phyloP scores from a whole-genome alignment of 2,888 invertebrate genomes.

The Hyposoter didymator region DNA sequence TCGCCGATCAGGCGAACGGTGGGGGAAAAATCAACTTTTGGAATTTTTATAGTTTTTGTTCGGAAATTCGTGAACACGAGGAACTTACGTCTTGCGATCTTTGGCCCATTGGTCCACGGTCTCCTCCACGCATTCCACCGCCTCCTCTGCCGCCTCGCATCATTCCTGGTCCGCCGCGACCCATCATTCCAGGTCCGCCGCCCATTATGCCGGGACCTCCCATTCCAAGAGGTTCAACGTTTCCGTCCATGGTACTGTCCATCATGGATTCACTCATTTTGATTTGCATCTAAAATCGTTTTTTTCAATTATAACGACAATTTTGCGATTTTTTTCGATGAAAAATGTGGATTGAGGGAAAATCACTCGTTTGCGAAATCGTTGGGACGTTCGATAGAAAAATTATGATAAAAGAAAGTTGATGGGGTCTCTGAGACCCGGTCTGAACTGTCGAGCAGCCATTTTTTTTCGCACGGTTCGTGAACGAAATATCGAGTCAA shows the following conservation, averaged over 20 bases:
- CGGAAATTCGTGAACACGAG: background rate
- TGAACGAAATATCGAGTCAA: background rate
- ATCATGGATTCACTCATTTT: conserved; percentile 82
- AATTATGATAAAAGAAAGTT: background rate
- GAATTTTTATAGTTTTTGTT: no score
- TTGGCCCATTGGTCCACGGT: conserved; percentile 75
- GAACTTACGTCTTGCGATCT: conserved; percentile 81
- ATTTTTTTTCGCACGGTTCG: background rate
- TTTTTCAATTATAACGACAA: background rate
- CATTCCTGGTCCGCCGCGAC: conserved; percentile 48
- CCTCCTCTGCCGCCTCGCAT: conserved; percentile 68
- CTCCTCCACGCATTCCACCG: conserved; percentile 76
- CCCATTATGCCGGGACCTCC: conserved; percentile 63
- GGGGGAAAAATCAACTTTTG: no score
- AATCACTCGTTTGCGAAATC: no score
- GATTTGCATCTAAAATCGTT: conserved; percentile 71
- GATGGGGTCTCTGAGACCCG: background rate
- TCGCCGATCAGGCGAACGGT: no score
- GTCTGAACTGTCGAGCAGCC: background rate
- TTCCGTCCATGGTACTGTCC: conserved; percentile 68
- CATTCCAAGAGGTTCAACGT: conserved; percentile 10
- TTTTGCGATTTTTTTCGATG: background rate
- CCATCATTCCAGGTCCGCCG: conserved; percentile 58
- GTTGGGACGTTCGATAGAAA: no score
- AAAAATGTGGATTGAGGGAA: no score